These are phyloP conservation scores for Pelecanus crispus DNA, from an alignment of 2,113 vertebrate species.

Conservation along the genomic window DNA sequence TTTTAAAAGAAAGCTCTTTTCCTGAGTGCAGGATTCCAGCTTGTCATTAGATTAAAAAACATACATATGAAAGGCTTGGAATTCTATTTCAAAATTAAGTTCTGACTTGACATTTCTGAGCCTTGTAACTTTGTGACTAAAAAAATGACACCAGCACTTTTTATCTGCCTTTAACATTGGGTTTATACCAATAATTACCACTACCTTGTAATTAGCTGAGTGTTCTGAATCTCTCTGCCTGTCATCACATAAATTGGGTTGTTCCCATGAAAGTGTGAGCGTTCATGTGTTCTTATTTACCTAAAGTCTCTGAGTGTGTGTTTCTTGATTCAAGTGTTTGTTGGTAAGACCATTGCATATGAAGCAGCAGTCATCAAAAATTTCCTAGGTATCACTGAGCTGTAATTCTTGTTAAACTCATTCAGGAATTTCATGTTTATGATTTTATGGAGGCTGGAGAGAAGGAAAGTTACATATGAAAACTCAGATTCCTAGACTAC, in stretches of 20 bases:
- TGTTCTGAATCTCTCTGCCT: conserved; percentile 19
- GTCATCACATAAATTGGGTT: not conserved
- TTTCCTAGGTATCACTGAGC: fast-evolving
- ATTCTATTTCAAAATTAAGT: not conserved
- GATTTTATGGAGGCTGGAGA: not conserved
- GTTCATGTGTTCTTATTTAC: not conserved
- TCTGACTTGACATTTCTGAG: conserved; percentile 39
- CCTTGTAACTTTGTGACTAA: conserved; percentile 26
- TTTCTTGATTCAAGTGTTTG: not conserved
- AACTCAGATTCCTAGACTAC: fast-evolving
- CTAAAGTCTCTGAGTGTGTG: not conserved
- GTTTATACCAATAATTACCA: conserved; percentile 27
- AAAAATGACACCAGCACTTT: conserved; percentile 37
- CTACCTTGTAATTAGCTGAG: conserved; percentile 29
- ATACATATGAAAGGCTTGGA: not conserved
- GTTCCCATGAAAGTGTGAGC: not conserved
- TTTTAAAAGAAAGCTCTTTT: not conserved
- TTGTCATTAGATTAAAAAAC: not conserved
- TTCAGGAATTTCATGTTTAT: not conserved
- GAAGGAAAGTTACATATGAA: not conserved
- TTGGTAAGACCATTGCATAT: not conserved
- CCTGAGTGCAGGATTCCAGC: not conserved
- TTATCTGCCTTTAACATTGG: not conserved
- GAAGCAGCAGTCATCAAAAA: not conserved
- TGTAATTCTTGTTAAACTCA: not conserved